Evolutionary conservation across 2,888 invertebrate species (phyloP), one percentile per base, ranked within the genome.

Genomic region (Galerucella calmariensis): DNA sequence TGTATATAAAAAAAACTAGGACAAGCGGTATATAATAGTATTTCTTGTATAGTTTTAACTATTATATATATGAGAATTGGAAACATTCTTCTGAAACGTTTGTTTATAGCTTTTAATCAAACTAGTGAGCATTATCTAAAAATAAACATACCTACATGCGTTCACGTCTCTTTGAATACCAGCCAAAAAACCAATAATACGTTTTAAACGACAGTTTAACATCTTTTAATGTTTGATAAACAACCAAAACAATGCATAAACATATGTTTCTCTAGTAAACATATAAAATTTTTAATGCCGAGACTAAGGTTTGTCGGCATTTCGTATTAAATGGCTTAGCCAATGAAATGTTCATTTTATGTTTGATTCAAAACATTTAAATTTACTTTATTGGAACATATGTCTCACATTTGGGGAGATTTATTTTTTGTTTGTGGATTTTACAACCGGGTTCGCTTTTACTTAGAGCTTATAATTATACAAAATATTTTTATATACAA

Each of bases 291-390:
- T 81, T 82, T 82, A 79, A 83, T 82, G 82, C 81, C 80, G 78
- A 16, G 63, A 78, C 78, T 80, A 77, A 79, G 80, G 83, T 83
- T 84, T 84, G 85, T 85, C 85, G 85, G 84, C 83, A 80, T 79
- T 82, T 78, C 78, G 76, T 76, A 77, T 77, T 72, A 65, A 65
- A 65, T 65, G 44, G 63, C 73, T 69, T 59, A 72, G 75, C 69
- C 71, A 77, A 77, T 68, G 75, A 75, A 75, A 71, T 61, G 72
- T 65, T 65, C 63, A 44, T 65, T 65, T 65, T 44, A 65, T 65
- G 63, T 65, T 65, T 46, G 46, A 82, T 77, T 80, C 78, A 79
- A 80, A 76, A 81, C 80, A 80, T 80, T 81, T 78, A 79, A 81
- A 79, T 79, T 80, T 74, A 79, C 75, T 82, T 82, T 82, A 78